A percentile compares a stretch with the other conserved stretches of the same genome.
phyloP scores from a whole-genome alignment of 1,140 invertebrate genomes.

The Gonatopus flavifemur region DNA sequence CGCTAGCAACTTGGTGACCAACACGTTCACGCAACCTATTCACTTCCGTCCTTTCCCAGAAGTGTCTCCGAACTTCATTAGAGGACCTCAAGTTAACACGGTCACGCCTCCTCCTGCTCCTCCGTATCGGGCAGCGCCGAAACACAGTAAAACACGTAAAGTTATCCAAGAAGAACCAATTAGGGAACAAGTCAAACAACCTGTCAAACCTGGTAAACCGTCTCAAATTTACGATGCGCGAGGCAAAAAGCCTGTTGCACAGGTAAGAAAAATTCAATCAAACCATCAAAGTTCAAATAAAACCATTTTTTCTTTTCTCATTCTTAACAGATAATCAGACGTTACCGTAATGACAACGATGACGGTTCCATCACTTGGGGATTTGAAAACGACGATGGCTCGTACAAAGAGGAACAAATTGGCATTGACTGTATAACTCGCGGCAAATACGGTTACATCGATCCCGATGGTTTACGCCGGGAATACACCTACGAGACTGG shows the following conservation, averaged over 20 bases:
- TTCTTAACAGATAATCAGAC: slow-evolving; percentile 48
- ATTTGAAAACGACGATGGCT: slow-evolving; percentile 80
- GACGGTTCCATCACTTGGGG: slow-evolving; percentile 85
- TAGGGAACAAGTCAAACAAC: slow-evolving; percentile 25
- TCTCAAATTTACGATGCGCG: slow-evolving; percentile 35
- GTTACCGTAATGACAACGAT: slow-evolving; percentile 75
- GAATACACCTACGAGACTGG: slow-evolving; percentile 75
- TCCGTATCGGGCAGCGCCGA: slow-evolving; percentile 32
- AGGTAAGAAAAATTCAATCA: slow-evolving; percentile 55
- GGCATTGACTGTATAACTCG: slow-evolving; percentile 77
- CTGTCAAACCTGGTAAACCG: slow-evolving; percentile 26
- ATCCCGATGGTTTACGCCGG: slow-evolving; percentile 74
- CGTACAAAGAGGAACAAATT: slow-evolving; percentile 76
- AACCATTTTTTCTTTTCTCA: not conserved
- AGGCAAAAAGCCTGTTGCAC: slow-evolving; percentile 69
- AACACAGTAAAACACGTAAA: slow-evolving; percentile 28
- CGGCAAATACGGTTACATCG: slow-evolving; percentile 81
- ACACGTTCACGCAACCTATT: slow-evolving; percentile 2
- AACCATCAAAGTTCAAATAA: not conserved
- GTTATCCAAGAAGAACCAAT: slow-evolving; percentile 23
- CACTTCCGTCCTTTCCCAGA: slow-evolving; percentile 12
- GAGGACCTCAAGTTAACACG: not conserved
- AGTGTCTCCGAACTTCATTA: slow-evolving; percentile 2
- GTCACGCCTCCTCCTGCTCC: slow-evolving; percentile 13
- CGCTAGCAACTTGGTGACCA: not conserved